Evolutionary conservation across 2,797 vertebrate species (phyloP), one percentile per base, ranked within the genome.

Genomic region (Micrastur ruficollis): DNA sequence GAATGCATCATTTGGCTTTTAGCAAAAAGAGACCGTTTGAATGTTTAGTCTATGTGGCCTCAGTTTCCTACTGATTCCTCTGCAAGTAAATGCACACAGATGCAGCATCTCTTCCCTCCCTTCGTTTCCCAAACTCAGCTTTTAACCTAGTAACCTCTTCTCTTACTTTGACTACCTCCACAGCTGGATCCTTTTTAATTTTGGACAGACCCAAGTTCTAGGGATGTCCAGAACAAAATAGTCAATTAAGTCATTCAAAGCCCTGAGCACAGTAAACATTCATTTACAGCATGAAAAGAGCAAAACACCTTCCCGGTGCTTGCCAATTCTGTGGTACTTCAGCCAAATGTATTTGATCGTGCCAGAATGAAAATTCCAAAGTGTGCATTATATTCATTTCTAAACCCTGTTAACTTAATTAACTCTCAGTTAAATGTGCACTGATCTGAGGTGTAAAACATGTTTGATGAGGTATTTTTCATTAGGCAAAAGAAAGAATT

Each of bases 341-440:
- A 82, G 96, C 92, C 95, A 97, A 95, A 79, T 78, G 38, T 63
- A 91, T 63, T 85, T 62, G 94, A 80, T 91, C 44, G 72, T 38
- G 67, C 74, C 74, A 95, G 93, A 94, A 87, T 31, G 36, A 66
- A 89, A 96, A 87, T 82, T 97, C 79, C 74, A 78, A 80, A 86
- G 29, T n/a, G 44, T 55, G 63, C 71, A 73, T 93, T 89, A 91
- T 70, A 61, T 61, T 93, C 71, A 80, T 82, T 93, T 94, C 92
- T 96, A 96, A 96, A 89, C 84, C 52, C n/a, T 74, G 86, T 73
- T 95, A 95, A 89, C 78, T 94, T 94, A 92, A 97, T 92, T 94
- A 95, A 90, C 86, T 90, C 79, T 56, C 31, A 13, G 59, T 94
- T 94, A 93, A 87, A 89, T 80, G 78, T 87, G 71, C 56, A 53